Conservation (phyloP, 1,140 invertebrate genomes). For the Geopemphigus sp. region DNA sequence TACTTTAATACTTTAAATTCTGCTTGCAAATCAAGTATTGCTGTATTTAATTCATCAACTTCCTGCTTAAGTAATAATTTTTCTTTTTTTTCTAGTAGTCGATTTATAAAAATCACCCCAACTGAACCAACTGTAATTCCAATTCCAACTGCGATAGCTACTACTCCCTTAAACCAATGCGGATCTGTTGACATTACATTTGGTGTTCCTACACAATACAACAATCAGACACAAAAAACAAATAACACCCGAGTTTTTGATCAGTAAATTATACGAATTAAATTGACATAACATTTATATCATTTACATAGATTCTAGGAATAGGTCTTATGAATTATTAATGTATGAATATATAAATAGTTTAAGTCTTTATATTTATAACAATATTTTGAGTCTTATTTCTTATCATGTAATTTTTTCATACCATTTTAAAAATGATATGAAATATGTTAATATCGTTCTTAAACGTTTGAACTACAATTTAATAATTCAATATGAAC, state of each 20-base stretch:
- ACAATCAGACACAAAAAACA: slow-evolving; percentile 36
- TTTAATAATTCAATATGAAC: too few species aligned
- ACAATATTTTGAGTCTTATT: neutral
- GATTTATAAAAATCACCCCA: slow-evolving; percentile 52
- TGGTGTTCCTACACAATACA: slow-evolving; percentile 42
- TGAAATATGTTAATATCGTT: too few species aligned
- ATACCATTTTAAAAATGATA: too few species aligned
- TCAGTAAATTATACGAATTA: neutral
- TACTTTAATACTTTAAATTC: slow-evolving; percentile 60
- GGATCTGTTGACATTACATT: slow-evolving; percentile 49
- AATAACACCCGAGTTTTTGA: neutral
- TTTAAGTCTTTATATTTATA: neutral
- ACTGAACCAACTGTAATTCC: slow-evolving; percentile 53
- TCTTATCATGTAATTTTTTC: too few species aligned
- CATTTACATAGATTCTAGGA: neutral
- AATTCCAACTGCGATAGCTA: slow-evolving; percentile 52
- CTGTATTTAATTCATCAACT: slow-evolving; percentile 59
- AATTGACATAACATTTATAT: neutral
- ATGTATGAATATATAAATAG: slow-evolving; percentile 21
- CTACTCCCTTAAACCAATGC: slow-evolving; percentile 46
- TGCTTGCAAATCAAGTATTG: slow-evolving; percentile 58
- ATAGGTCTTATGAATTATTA: slow-evolving; percentile 4
- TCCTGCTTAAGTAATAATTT: slow-evolving; percentile 55
- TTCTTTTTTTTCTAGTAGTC: slow-evolving; percentile 52
- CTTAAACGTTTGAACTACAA: too few species aligned